phyloP scores from a whole-genome alignment of 2,113 vertebrate species.

The Sylvia atricapilla region DNA sequence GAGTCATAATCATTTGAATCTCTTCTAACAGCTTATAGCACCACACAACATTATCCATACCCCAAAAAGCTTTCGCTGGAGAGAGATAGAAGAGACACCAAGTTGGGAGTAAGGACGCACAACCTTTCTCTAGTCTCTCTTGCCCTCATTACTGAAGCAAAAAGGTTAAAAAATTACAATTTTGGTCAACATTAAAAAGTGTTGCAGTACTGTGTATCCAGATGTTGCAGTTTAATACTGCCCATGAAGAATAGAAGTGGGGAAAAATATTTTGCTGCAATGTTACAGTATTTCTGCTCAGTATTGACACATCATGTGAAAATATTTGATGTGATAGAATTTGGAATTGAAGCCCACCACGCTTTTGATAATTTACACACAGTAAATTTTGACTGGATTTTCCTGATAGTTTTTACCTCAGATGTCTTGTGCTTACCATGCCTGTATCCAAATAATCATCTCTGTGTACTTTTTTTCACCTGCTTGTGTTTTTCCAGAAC shows the following conservation, averaged over 20 bases:
- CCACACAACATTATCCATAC: background rate
- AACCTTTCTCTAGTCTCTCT: background rate
- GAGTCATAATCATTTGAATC: background rate
- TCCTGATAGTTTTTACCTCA: background rate
- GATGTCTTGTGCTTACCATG: background rate
- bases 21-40: background rate
- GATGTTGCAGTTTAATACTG: background rate
- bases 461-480: background rate
- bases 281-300: background rate
- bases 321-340: background rate
- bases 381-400: background rate
- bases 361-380: background rate
- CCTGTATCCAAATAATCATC: background rate
- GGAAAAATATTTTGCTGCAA: background rate
- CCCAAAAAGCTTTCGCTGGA: background rate
- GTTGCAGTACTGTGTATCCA: background rate
- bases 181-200: background rate
- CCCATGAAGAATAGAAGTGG: background rate
- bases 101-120: background rate
- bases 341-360: background rate
- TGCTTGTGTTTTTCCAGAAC: slow-evolving; percentile 72
- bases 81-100: background rate
- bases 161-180: background rate
- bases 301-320: background rate
- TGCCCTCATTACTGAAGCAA: background rate